phyloP scores from a whole-genome alignment of 2,888 invertebrate genomes.

The Cosmorhoe ocellata region DNA sequence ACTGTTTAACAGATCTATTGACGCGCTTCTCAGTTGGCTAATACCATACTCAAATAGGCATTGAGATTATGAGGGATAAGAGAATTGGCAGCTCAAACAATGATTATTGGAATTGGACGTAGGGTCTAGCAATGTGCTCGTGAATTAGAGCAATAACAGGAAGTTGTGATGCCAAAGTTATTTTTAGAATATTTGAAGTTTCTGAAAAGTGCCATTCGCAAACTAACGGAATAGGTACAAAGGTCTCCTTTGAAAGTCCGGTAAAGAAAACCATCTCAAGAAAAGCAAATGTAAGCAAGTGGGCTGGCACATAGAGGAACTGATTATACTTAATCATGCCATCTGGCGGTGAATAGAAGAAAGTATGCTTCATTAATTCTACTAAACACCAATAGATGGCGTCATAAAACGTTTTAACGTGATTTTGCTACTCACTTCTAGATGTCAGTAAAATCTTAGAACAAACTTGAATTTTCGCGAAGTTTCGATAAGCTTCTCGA shows the following conservation, averaged over 20 bases:
- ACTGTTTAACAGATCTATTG: constrained; percentile 11
- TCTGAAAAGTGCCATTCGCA: neutral
- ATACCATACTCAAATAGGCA: constrained; percentile 21
- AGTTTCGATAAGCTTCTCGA: constrained; percentile 44
- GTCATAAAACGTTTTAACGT: neutral
- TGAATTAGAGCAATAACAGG: constrained; percentile 9
- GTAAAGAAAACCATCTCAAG: too few relatives aligned
- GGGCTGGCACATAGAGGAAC: too few relatives aligned
- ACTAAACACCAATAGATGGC: neutral
- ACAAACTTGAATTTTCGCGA: constrained; percentile 56
- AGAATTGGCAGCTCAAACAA: constrained; percentile 31
- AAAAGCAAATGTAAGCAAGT: too few relatives aligned
- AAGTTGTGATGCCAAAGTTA: neutral
- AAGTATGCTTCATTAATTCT: neutral
- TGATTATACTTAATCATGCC: too few relatives aligned
- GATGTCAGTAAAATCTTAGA: constrained; percentile 44
- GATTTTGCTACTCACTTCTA: constrained; percentile 36
- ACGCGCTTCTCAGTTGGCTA: constrained; percentile 32
- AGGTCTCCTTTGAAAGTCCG: too few relatives aligned
- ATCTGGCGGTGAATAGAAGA: constrained; percentile 9
- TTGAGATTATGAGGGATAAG: constrained; percentile 16
- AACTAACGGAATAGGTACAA: too few relatives aligned
- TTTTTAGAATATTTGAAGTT: neutral
- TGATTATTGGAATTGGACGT: constrained; percentile 17
- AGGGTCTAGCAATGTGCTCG: constrained; percentile 8